A percentile compares a stretch with the other conserved stretches of the same genome.
These are phyloP conservation scores for Idaea dimidiata DNA, from an alignment of 2,888 invertebrate species.

Conservation along the genomic window DNA sequence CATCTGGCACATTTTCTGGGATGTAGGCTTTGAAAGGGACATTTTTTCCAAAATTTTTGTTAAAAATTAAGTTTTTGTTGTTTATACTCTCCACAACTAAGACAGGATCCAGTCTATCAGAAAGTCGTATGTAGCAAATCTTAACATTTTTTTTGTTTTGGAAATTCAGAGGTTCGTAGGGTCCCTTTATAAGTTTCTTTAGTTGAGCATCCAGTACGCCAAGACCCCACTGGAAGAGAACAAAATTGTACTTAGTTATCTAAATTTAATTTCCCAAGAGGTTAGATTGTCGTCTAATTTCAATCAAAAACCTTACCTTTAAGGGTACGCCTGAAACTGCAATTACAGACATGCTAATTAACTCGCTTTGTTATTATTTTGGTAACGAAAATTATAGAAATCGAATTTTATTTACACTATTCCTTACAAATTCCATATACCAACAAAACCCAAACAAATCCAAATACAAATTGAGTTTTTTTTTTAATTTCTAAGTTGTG, in stretches of 20 bases:
- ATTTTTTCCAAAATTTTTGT: conserved; percentile 11
- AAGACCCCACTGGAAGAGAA: background rate
- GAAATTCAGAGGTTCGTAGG: conserved; percentile 48
- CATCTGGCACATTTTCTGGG: conserved; percentile 46
- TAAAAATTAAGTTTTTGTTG: background rate
- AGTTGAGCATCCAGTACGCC: background rate
- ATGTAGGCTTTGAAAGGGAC: conserved; percentile 36
- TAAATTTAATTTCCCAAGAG: background rate
- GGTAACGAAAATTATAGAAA: background rate
- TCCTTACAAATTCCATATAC: no score
- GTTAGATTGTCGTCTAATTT: background rate
- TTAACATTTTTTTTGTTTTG: conserved; percentile 13
- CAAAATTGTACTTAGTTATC: background rate
- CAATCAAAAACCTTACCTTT: conserved; percentile 19
- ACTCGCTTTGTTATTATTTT: background rate
- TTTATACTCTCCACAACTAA: conserved; percentile 38
- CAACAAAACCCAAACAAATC: no score
- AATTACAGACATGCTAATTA: conserved; percentile 38
- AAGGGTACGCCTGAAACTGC: conserved; percentile 32
- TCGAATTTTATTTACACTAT: no score
- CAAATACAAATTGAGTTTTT: no score
- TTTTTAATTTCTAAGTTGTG: no score
- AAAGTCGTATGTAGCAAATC: conserved; percentile 45
- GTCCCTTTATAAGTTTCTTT: conserved; percentile 29
- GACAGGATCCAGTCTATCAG: conserved; percentile 43